Conservation (phyloP, 2,113 vertebrate species). For the Meles meles region DNA sequence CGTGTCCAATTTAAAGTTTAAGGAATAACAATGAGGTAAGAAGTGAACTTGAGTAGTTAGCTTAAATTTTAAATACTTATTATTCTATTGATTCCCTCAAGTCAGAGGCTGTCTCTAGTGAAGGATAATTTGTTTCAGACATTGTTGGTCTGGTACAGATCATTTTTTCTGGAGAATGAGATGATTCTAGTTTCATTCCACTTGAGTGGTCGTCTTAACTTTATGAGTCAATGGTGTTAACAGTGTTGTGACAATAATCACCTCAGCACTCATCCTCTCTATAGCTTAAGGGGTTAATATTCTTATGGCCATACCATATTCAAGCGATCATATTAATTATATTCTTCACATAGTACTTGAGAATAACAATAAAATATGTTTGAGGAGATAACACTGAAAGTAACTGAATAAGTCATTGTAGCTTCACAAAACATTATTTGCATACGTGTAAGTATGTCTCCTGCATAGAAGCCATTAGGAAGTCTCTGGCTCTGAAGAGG, state of each 20-base stretch:
- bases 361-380: background rate
- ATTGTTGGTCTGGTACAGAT: background rate
- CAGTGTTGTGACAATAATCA: background rate
- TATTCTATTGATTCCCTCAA: background rate
- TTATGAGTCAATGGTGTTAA: background rate
- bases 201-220: background rate
- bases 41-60: background rate
- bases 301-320: background rate
- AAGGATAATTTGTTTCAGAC: background rate
- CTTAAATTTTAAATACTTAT: slow-evolving; percentile 5
- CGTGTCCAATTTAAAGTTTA: slow-evolving; percentile 13
- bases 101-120: background rate
- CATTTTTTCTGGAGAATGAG: background rate
- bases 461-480: background rate
- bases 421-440: background rate
- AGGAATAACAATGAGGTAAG: slow-evolving; percentile 30
- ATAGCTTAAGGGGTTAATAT: background rate
- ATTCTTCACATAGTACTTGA: background rate
- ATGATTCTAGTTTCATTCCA: background rate
- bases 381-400: background rate
- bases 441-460: background rate
- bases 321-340: background rate
- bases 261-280: background rate
- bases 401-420: background rate
- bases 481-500: background rate